phyloP scores from a whole-genome alignment of 92 coral and sea anemone genomes.

The Phenganax subtilis region DNA sequence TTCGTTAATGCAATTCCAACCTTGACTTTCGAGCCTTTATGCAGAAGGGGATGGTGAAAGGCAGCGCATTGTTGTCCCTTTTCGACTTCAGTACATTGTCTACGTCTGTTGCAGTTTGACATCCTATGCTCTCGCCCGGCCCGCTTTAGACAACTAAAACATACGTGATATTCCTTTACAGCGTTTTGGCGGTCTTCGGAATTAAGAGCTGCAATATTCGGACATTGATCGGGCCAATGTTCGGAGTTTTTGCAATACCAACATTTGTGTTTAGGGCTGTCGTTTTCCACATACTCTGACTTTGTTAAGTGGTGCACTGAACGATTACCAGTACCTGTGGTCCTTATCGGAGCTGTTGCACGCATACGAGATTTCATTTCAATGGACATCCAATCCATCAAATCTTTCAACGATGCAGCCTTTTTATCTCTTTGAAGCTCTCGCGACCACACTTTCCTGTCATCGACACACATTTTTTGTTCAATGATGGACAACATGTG shows the following conservation, averaged over 20 bases:
- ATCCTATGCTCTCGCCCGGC: slow-evolving; percentile 47
- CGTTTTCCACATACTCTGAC: neutral
- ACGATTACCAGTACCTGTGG: slow-evolving; percentile 23
- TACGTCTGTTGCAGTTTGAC: slow-evolving; percentile 47
- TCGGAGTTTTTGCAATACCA: slow-evolving; percentile 55
- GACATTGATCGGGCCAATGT: slow-evolving; percentile 68
- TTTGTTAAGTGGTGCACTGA: neutral
- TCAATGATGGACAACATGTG: slow-evolving; percentile 52
- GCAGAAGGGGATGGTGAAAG: slow-evolving; percentile 48
- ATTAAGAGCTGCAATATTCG: slow-evolving; percentile 43
- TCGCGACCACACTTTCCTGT: slow-evolving; percentile 49
- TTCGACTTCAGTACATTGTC: slow-evolving; percentile 38
- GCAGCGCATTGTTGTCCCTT: slow-evolving; percentile 47
- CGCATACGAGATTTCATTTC: slow-evolving; percentile 42
- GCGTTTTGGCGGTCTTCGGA: slow-evolving; percentile 43
- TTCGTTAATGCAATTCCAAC: slow-evolving; percentile 46
- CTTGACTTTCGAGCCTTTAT: slow-evolving; percentile 30
- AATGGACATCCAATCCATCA: slow-evolving; percentile 50
- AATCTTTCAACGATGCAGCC: slow-evolving; percentile 45
- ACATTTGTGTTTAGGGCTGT: slow-evolving; percentile 45
- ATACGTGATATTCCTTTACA: slow-evolving; percentile 52
- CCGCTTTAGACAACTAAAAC: slow-evolving; percentile 51
- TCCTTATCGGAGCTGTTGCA: slow-evolving; percentile 30
- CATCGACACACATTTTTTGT: slow-evolving; percentile 51
- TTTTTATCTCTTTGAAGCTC: slow-evolving; percentile 42